Conservation (phyloP, 2,113 vertebrate genomes). For the Leucopternis melanops region DNA sequence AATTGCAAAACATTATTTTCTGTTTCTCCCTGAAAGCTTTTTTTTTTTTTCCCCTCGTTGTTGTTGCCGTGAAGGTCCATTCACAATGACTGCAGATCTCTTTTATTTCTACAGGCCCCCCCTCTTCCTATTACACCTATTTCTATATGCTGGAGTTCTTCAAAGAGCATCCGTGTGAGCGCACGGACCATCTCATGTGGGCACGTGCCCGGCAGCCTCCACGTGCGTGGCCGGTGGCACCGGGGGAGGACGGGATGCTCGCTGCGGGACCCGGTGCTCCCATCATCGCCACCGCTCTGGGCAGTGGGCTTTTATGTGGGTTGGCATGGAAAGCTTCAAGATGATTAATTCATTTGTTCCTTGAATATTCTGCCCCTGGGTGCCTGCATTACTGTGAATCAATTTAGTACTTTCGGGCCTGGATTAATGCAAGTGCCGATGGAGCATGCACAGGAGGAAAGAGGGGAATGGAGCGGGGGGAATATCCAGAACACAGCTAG, state of each 20-base stretch:
- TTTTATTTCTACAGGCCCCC: background rate
- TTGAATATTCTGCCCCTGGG: constrained; percentile 40
- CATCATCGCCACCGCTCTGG: background rate
- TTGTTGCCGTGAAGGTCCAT: background rate
- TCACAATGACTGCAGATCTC: constrained; percentile 29
- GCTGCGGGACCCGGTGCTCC: background rate
- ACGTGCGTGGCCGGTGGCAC: rapidly evolving
- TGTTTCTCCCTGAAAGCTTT: constrained; percentile 79
- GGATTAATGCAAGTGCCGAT: background rate
- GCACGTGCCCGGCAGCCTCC: background rate
- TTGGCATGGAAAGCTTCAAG: background rate
- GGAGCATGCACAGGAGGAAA: background rate
- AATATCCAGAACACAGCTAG: background rate
- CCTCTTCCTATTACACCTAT: background rate
- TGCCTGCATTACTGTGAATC: constrained; percentile 24
- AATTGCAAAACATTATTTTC: constrained; percentile 82
- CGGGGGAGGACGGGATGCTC: rapidly evolving
- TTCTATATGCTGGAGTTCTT: background rate
- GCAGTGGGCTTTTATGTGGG: background rate
- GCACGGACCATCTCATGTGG: rapidly evolving
- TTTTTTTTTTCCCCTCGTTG: background rate
- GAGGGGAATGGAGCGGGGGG: background rate
- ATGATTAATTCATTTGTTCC: constrained; percentile 54
- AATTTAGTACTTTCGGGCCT: constrained; percentile 8
- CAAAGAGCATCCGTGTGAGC: background rate